These are phyloP conservation scores for Ganaspis sp. DNA, from an alignment of 1,140 invertebrate species.

Conservation along the genomic window DNA sequence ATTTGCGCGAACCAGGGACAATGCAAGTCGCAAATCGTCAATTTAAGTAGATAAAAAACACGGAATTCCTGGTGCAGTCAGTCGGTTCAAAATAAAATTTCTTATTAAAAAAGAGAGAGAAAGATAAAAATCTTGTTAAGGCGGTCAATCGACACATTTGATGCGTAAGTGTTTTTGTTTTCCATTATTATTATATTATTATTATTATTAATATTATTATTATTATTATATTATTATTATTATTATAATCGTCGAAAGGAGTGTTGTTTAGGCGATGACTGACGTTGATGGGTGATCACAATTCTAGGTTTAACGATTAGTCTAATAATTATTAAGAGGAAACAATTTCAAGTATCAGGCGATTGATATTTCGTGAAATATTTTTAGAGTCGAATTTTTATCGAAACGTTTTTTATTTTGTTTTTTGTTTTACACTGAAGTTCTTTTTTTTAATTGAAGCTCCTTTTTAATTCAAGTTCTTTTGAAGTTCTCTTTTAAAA, in stretches of 20 bases:
- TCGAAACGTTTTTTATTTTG: no score
- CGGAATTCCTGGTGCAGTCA: constrained; percentile 70
- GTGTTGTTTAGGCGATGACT: constrained; percentile 70
- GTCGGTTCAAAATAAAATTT: constrained; percentile 59
- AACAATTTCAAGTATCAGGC: background rate
- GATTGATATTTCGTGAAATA: no score
- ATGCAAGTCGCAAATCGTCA: constrained; percentile 44
- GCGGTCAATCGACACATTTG: constrained; percentile 39
- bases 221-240: constrained; percentile 66
- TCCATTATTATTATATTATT: constrained; percentile 62
- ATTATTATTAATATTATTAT: constrained; percentile 34
- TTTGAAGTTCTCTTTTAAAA: no score
- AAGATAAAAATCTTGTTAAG: constrained; percentile 45
- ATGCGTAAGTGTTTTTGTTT: constrained; percentile 51
- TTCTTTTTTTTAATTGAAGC: no score
- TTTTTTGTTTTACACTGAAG: no score
- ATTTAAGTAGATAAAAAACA: constrained; percentile 57
- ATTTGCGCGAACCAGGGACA: constrained; percentile 45
- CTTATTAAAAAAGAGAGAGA: constrained; percentile 49
- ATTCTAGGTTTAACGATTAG: constrained; percentile 76
- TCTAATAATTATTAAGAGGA: constrained; percentile 74
- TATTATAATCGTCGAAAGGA: constrained; percentile 56
- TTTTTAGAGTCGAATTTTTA: no score
- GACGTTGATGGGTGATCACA: constrained; percentile 75
- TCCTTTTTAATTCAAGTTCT: no score